Evolutionary conservation across 2,113 vertebrate genomes (phyloP), one percentile per base, ranked within the genome.

Genomic region (Urocitellus parryii): DNA sequence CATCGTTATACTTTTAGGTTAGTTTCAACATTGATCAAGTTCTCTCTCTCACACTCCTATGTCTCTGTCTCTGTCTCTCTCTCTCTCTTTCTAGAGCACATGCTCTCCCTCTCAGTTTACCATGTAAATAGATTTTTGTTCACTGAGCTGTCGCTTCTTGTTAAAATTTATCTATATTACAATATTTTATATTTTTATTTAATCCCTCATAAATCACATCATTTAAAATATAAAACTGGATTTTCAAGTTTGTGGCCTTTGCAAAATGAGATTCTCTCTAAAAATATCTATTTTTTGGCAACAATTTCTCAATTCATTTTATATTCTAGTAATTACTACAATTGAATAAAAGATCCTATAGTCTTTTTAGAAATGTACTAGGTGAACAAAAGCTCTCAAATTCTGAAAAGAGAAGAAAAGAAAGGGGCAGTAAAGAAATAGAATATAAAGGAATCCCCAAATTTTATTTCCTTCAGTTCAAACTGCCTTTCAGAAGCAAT

Each of bases 1-100:
- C 93, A 99, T 99, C 96, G 82, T 99, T 97, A 99, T 99, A 97
- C 98, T 99, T 79, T 98, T 99, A 98, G 99, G 99, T 99, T 95
- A 98, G 99, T 98, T 79, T 65, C 63, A 68, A 2, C 90, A 39
- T 90, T 80, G 79, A 53, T 83, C 12, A 34, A 3, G 0, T 42
- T 25, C 27, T 39, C 6, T n/a, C 17, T 24, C 5, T 58, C 10
- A 5, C 12, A 56, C 8, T 14, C 51, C 48, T 51, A 45, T 45
- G 14, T 80, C 14, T 51, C 7, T 14, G 7, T 58, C 22, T 16
- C 7, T 72, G 1, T 51, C 0, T 48, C 18, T 80, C 22, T 42
- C 2, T 27, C 27, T 39, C 11, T 48, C 9, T 45, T 45, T 45
- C 7, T 45, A 45, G 45, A 45, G 45, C 45, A 1, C 45, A 45